Evolutionary conservation across 2,113 vertebrate genomes (phyloP).

Genomic region (Labrus mixtus): DNA sequence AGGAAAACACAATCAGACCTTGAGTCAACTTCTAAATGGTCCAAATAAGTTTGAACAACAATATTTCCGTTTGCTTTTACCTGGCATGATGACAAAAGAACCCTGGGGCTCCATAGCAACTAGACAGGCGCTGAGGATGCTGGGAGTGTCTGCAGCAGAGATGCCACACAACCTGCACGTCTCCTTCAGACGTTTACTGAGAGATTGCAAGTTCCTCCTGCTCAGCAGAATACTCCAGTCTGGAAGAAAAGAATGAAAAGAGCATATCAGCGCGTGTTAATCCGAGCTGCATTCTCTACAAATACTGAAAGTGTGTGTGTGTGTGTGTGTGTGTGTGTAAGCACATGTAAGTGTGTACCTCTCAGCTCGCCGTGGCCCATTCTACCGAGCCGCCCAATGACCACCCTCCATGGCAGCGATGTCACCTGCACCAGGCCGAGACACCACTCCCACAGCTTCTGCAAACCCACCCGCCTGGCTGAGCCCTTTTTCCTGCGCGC

Average conservation of each 20-base stretch:
- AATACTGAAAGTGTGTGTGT: constrained; percentile 32
- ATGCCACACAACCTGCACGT: constrained; percentile 98
- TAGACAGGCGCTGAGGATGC: constrained; percentile 97
- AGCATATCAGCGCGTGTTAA: background rate
- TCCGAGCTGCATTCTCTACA: background rate
- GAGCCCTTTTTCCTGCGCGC: constrained; percentile 98
- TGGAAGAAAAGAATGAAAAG: constrained; percentile 60
- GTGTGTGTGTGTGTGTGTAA: background rate
- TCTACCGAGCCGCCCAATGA: constrained; percentile 96
- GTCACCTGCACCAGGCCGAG: constrained; percentile 96
- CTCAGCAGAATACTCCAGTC: constrained; percentile 99
- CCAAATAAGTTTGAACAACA: background rate
- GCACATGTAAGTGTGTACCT: constrained; percentile 84
- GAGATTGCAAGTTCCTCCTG: constrained; percentile 94
- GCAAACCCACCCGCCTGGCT: constrained; percentile 92
- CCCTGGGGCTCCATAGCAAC: constrained; percentile 99
- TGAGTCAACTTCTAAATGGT: background rate
- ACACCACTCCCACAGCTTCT: constrained; percentile 99
- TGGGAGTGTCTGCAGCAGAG: constrained; percentile 96
- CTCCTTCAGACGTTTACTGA: constrained; percentile 97
- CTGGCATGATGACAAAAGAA: constrained; percentile 99
- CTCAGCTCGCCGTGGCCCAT: constrained; percentile 97
- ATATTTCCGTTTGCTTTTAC: constrained; percentile 78
- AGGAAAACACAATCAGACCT: background rate
- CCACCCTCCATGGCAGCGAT: constrained; percentile 97